Percentiles rank a stretch among this genome's conserved stretches.
These are phyloP conservation scores for Ranitomeya imitator DNA, from an alignment of 2,113 vertebrate species.

Conservation along the genomic window DNA sequence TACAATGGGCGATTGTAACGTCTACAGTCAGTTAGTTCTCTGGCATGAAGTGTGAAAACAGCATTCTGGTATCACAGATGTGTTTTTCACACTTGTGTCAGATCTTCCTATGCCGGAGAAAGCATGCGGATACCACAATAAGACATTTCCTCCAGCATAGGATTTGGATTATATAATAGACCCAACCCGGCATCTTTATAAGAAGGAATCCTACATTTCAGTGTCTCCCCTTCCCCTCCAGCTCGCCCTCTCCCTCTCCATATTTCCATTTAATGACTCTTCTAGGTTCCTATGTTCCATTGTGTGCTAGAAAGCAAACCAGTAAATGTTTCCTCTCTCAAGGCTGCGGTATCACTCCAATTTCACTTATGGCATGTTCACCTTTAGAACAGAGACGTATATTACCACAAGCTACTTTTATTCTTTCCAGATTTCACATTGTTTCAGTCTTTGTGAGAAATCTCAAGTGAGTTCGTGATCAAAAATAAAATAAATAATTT, in stretches of 20 bases:
- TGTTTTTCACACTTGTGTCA: slow-evolving; percentile 60
- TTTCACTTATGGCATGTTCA: slow-evolving; percentile 45
- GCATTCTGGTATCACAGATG: slow-evolving; percentile 59
- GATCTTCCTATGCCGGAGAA: slow-evolving; percentile 56
- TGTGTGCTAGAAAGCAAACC: slow-evolving; percentile 30
- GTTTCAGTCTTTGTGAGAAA: slow-evolving; percentile 1
- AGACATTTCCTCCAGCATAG: slow-evolving; percentile 60
- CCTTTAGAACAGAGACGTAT: slow-evolving; percentile 42
- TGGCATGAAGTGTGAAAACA: slow-evolving; percentile 65
- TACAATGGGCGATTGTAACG: not conserved
- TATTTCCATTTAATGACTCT: slow-evolving; percentile 21
- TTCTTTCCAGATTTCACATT: slow-evolving; percentile 4
- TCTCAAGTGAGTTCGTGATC: slow-evolving; percentile 18
- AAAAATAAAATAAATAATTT: not conserved
- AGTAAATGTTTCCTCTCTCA: not conserved
- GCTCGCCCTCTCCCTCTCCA: slow-evolving; percentile 55
- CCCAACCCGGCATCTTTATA: slow-evolving; percentile 54
- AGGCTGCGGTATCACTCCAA: slow-evolving; percentile 34
- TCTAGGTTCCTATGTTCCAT: slow-evolving; percentile 27
- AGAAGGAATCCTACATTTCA: slow-evolving; percentile 25
- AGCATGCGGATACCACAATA: slow-evolving; percentile 41
- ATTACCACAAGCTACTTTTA: slow-evolving; percentile 20
- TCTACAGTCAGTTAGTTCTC: slow-evolving; percentile 67
- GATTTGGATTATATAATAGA: slow-evolving; percentile 51
- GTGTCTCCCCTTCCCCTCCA: slow-evolving; percentile 27